Conservation (phyloP, 2,888 invertebrate genomes). For the Caenorhabditis sp. region DNA sequence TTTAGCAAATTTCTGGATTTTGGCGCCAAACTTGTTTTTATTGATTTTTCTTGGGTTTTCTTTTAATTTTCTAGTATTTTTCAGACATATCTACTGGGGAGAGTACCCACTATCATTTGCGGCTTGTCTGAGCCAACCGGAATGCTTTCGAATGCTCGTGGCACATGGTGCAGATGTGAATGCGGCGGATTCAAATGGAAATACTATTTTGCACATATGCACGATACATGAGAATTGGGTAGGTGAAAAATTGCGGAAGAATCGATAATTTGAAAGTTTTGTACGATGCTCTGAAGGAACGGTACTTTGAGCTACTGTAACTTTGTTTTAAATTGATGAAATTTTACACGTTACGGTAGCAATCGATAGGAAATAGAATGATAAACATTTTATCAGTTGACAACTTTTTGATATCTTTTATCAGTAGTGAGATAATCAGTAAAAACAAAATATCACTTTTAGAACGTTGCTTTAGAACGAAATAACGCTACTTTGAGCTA, state of each 20-base stretch:
- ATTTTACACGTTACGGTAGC: neutral
- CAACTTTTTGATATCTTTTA: neutral
- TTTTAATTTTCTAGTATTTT: neutral
- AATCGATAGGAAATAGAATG: neutral
- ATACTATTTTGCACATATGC: conserved; percentile 95
- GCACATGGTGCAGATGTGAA: conserved; percentile 96
- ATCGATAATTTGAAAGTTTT: neutral
- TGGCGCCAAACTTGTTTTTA: too few relatives aligned
- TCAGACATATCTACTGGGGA: conserved; percentile 97
- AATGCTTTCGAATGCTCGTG: conserved; percentile 94
- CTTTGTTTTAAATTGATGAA: neutral
- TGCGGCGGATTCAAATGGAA: conserved; percentile 96
- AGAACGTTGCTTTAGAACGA: too few relatives aligned
- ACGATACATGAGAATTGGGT: conserved; percentile 92
- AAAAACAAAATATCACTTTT: too few relatives aligned
- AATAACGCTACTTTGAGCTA: too few relatives aligned
- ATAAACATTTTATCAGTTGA: conserved; percentile 9
- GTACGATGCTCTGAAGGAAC: conserved; percentile 3
- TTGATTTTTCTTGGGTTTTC: neutral
- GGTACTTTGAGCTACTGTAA: neutral
- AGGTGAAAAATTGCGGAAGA: conserved; percentile 4
- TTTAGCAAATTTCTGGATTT: too few relatives aligned
- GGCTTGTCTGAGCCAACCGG: conserved; percentile 96
- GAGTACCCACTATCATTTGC: conserved; percentile 97
- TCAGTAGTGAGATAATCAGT: neutral